A percentile compares a stretch with the other conserved stretches of the same genome.
Conservation (phyloP, 1,140 invertebrate genomes). For the Orius insidiosus region DNA sequence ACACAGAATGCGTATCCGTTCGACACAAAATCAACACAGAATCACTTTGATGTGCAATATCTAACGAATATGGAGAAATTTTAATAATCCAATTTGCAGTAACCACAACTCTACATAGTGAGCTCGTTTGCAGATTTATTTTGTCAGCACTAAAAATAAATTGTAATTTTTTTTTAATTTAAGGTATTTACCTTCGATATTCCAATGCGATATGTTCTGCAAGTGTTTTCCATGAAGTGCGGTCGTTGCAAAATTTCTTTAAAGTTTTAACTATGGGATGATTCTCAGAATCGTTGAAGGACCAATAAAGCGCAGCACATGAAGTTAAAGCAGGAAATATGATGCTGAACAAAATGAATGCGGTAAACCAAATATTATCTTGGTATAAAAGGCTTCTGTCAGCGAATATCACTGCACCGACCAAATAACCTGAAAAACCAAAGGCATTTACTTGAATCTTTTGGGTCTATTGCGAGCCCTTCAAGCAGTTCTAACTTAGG, state of each 20-base stretch:
- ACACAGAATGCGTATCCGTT: constrained; percentile 52
- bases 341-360: constrained; percentile 23
- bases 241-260: constrained; percentile 38
- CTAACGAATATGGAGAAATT: constrained; percentile 53
- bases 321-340: constrained; percentile 29
- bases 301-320: constrained; percentile 26
- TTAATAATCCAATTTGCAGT: constrained; percentile 84
- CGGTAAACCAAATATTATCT: constrained; percentile 26
- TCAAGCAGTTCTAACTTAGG: too few relatives aligned
- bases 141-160: constrained; percentile 46
- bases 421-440: constrained; percentile 33
- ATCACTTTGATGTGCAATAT: constrained; percentile 61
- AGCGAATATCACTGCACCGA: constrained; percentile 29
- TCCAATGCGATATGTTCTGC: constrained; percentile 59
- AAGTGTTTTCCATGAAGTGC: constrained; percentile 43
- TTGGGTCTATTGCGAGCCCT: too few relatives aligned
- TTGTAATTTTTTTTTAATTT: not conserved
- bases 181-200: constrained; percentile 48
- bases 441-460: too few relatives aligned
- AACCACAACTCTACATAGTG: constrained; percentile 49
- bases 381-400: constrained; percentile 24
- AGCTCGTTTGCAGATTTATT: constrained; percentile 48
- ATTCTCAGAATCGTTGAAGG: constrained; percentile 39
- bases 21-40: constrained; percentile 51
- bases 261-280: constrained; percentile 60